Base-by-base conservation (phyloP, 53 echinoderm and acorn worm genomes). In the Holothuria scabra region DNA sequence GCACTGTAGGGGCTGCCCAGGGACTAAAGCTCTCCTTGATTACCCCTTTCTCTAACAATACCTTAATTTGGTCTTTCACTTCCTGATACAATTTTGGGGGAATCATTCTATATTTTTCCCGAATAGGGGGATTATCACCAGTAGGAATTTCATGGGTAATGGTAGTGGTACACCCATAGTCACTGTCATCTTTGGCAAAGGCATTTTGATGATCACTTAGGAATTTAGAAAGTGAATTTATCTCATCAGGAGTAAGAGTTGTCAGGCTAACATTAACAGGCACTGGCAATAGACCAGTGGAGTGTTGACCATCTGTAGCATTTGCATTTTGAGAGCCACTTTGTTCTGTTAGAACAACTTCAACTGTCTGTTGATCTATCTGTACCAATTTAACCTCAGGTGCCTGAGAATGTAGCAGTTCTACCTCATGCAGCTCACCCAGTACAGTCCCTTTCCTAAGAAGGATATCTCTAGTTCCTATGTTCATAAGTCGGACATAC, bases 1-100 rank as follows among this genome's bases (percentile, higher is more conserved):
- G 68, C 41, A 87, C 67, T 4, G 82, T 65, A 1, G 87, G 87
- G 48, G 55, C 79, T 67, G 79, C 84, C 88, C 88, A 88, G 25
- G 84, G 76, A 34, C 75, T 84, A 30, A 37, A 57, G 8, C 72
- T 84, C 11, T 80, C 49, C 25, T 74, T 83, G 25, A 88, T 84
- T 1, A 88, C 76, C 30, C 84, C 81, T 33, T 59, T 82, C 32
- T 87, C 55, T n/a, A 88, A 21, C 88, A 88, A 84, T 5, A 72
- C 84, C 21, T 67, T 52, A 5, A 87, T 31, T 68, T 87, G 88
- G 18, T 35, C 57, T 83, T 87, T 65, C 5, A 83, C 88, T 33
- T 87, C 87, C 19, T 44, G 19, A 16, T 35, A 60, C 28, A 87
- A 58, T 10, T 80, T 83, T 66, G 81, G 87, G 56, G 87, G 88